These are phyloP conservation scores for Trematocara marginatum DNA, from an alignment of 2,113 vertebrate species.

Conservation along the genomic window DNA sequence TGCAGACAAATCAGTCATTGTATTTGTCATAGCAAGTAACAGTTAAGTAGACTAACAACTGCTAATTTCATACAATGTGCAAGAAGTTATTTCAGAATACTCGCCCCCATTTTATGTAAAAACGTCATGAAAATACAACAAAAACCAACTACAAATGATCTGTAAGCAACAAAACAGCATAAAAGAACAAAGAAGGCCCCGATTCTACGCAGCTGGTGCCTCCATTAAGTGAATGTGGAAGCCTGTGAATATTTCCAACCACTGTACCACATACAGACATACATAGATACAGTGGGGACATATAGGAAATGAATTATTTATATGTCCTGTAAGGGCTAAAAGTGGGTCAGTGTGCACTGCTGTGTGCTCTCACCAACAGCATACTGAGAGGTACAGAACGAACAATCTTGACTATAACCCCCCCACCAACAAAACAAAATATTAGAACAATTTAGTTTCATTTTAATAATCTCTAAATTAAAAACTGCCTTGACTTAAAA, in stretches of 20 bases:
- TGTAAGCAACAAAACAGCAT: neutral
- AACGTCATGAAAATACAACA: neutral
- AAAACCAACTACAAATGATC: neutral
- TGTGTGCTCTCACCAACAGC: neutral
- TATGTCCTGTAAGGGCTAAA: neutral
- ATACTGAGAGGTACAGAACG: neutral
- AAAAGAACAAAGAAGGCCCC: neutral
- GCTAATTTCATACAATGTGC: neutral
- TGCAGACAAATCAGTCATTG: neutral
- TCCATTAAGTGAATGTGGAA: neutral
- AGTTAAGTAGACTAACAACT: neutral
- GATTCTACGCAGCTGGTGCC: neutral
- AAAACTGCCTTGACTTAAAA: neutral
- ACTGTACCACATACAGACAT: neutral
- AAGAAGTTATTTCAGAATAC: neutral
- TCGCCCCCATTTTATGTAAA: neutral
- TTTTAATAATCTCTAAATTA: neutral
- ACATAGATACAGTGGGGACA: neutral
- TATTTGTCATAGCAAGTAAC: neutral
- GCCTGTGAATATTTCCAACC: neutral
- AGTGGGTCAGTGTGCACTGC: constrained; percentile 24
- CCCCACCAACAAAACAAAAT: neutral
- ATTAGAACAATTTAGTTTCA: neutral
- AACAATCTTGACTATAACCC: neutral
- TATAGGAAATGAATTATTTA: constrained; percentile 39